Percentiles rank a stretch among this genome's conserved stretches.
phyloP scores from a whole-genome alignment of 2,797 vertebrate species.

The Distichodus sexfasciatus region DNA sequence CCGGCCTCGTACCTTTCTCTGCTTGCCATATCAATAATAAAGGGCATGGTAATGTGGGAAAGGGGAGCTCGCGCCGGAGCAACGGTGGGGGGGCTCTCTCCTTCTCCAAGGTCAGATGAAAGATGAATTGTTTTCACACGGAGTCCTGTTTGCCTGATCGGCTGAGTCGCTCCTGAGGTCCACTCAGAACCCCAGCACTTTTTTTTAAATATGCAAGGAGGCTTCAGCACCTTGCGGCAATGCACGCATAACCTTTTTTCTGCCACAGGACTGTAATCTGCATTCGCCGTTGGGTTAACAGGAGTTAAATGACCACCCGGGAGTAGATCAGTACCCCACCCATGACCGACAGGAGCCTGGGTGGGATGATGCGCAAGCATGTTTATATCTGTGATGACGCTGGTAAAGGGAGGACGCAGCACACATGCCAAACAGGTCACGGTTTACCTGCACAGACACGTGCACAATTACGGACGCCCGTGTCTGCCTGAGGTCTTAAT shows the following conservation, averaged over 20 bases:
- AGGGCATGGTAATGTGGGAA: constrained; percentile 64
- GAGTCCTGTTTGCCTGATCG: no score
- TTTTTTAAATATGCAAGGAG: constrained; percentile 64
- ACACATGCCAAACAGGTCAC: constrained; percentile 17
- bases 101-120: constrained; percentile 70
- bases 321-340: constrained; percentile 62
- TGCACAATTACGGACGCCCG: constrained; percentile 33
- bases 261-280: constrained; percentile 69
- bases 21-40: constrained; percentile 74
- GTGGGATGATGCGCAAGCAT: no score
- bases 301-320: constrained; percentile 77
- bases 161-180: constrained; percentile 32
- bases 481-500: constrained; percentile 40
- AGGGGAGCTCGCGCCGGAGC: constrained; percentile 66
- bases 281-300: constrained; percentile 62
- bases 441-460: constrained; percentile 32
- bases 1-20: constrained; percentile 54
- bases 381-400: constrained; percentile 57
- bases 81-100: constrained; percentile 48
- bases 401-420: constrained; percentile 53
- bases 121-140: constrained; percentile 63
- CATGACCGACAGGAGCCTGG: constrained; percentile 71
- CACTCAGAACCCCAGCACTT: not conserved
- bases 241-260: constrained; percentile 68
- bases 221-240: constrained; percentile 54